phyloP scores from a whole-genome alignment of 1,140 invertebrate species.

The Neodiprion fabricii region DNA sequence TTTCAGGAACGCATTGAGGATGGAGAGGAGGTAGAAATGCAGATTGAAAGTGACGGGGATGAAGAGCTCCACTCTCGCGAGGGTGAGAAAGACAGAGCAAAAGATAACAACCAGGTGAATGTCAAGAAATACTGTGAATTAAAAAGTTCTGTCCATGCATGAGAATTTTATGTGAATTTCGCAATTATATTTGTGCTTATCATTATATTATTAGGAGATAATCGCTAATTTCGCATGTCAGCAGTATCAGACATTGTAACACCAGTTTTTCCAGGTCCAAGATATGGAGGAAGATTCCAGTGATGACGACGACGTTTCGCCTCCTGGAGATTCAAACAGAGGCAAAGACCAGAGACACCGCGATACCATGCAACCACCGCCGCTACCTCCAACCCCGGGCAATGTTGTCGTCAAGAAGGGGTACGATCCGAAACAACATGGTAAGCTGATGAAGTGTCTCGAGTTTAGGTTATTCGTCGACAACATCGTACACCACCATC shows the following conservation, averaged over 20 bases:
- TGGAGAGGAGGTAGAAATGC: slow-evolving; percentile 77
- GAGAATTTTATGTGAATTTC: slow-evolving; percentile 1
- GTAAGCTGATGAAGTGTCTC: slow-evolving; percentile 38
- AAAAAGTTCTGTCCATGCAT: neutral
- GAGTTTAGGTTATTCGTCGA: neutral
- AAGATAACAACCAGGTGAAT: slow-evolving; percentile 68
- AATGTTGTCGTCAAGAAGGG: slow-evolving; percentile 95
- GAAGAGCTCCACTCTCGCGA: slow-evolving; percentile 74
- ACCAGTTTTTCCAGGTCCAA: slow-evolving; percentile 65
- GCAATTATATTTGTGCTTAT: slow-evolving; percentile 1
- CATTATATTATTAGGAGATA: too few species aligned
- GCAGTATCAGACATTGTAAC: neutral
- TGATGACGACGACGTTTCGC: slow-evolving; percentile 71
- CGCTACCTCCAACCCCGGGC: slow-evolving; percentile 87
- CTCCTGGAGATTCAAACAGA: slow-evolving; percentile 56
- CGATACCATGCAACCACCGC: slow-evolving; percentile 67
- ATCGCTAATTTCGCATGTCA: too few species aligned
- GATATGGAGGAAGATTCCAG: slow-evolving; percentile 91
- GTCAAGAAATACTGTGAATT: slow-evolving; percentile 27
- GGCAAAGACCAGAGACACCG: slow-evolving; percentile 59
- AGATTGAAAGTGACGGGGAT: slow-evolving; percentile 76
- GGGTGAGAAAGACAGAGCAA: slow-evolving; percentile 64
- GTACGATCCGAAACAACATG: slow-evolving; percentile 92
- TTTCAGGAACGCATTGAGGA: slow-evolving; percentile 67
- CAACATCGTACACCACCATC: neutral